Evolutionary conservation across 2,113 vertebrate genomes (phyloP).

Genomic region (Sarotherodon lohbergeri): DNA sequence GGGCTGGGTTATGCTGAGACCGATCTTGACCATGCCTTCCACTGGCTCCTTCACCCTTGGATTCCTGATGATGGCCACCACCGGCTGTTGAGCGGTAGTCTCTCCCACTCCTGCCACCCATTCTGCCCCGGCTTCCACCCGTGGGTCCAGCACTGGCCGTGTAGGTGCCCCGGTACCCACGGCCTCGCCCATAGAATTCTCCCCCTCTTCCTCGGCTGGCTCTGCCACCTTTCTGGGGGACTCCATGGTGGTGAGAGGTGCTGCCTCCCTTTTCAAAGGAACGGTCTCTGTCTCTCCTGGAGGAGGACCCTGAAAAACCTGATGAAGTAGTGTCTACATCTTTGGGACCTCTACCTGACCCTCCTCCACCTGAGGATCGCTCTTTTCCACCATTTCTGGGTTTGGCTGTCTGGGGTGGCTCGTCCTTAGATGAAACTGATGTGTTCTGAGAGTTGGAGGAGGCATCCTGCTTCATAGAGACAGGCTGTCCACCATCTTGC

Average conservation of each 20-base stretch:
- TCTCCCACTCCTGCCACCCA: slow-evolving; percentile 76
- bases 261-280: slow-evolving; percentile 72
- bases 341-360: slow-evolving; percentile 62
- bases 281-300: slow-evolving; percentile 73
- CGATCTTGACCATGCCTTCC: slow-evolving; percentile 52
- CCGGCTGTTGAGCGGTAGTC: slow-evolving; percentile 74
- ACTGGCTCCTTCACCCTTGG: slow-evolving; percentile 68
- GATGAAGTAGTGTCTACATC: slow-evolving; percentile 52
- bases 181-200: slow-evolving; percentile 84
- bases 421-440: slow-evolving; percentile 59
- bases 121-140: slow-evolving; percentile 62
- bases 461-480: slow-evolving; percentile 56
- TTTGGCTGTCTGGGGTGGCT: slow-evolving; percentile 45
- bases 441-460: slow-evolving; percentile 45
- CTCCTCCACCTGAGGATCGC: slow-evolving; percentile 28
- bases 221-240: slow-evolving; percentile 57
- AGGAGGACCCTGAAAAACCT: slow-evolving; percentile 55
- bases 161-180: slow-evolving; percentile 77
- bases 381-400: slow-evolving; percentile 70
- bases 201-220: slow-evolving; percentile 77
- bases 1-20: slow-evolving; percentile 65
- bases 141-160: slow-evolving; percentile 49
- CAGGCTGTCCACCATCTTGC: slow-evolving; percentile 55
- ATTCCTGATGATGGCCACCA: slow-evolving; percentile 70
- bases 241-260: slow-evolving; percentile 55